Conservation (phyloP, 2,113 vertebrate species). For the Haemorhous mexicanus region DNA sequence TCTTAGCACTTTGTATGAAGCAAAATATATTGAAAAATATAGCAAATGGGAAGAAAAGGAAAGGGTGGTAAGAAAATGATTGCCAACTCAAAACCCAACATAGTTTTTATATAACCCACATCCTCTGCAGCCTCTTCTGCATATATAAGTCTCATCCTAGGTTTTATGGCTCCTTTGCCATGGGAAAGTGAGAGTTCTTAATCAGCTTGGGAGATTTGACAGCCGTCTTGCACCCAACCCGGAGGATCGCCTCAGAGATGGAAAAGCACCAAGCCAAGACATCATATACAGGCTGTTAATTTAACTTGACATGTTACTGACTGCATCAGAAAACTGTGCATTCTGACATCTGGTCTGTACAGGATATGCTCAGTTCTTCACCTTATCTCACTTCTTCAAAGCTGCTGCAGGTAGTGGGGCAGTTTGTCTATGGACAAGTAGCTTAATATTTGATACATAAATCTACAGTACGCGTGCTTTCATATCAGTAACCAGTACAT, state of each 20-base stretch:
- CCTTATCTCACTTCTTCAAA: neutral
- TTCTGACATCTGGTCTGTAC: neutral
- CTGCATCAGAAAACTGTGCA: neutral
- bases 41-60: neutral
- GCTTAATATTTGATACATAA: neutral
- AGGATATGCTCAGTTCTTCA: neutral
- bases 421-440: neutral
- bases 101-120: neutral
- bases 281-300: neutral
- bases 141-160: neutral
- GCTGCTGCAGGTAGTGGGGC: neutral
- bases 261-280: conserved; percentile 1
- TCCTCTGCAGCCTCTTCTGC: neutral
- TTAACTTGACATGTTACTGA: neutral
- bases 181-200: neutral
- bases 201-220: neutral
- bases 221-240: neutral
- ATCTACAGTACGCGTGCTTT: neutral
- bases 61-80: neutral
- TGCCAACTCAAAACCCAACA: neutral
- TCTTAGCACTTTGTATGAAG: neutral
- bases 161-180: neutral
- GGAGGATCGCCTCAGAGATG: neutral
- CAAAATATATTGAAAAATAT: neutral
- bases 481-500: neutral